Evolutionary conservation across 2,888 invertebrate genomes (phyloP).

Genomic region (Rhagonycha lutea): DNA sequence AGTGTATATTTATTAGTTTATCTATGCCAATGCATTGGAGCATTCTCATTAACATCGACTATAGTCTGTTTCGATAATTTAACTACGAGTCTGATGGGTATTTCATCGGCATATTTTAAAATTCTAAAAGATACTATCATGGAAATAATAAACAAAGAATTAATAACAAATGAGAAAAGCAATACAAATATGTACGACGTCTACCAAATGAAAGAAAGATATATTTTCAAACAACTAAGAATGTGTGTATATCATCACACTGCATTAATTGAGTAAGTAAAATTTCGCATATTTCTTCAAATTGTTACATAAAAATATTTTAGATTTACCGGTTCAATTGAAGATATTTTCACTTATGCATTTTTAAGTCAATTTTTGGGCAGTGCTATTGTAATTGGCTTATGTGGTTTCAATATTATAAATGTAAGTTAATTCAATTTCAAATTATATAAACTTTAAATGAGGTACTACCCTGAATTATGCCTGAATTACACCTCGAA

Average conservation of each 20-base stretch:
- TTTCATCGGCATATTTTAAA: conserved; percentile 5
- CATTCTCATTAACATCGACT: conserved; percentile 31
- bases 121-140: conserved; percentile 36
- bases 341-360: conserved; percentile 36
- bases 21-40: conserved; percentile 8
- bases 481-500: no score
- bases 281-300: no score
- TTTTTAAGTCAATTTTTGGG: conserved; percentile 37
- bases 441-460: no score
- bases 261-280: no score
- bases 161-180: neutral
- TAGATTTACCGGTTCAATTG: conserved; percentile 35
- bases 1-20: conserved; percentile 3
- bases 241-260: no score
- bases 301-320: conserved; percentile 3
- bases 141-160: conserved; percentile 5
- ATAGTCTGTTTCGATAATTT: conserved; percentile 39
- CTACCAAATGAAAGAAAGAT: no score
- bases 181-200: neutral
- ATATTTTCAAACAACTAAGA: no score
- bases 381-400: conserved; percentile 40
- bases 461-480: no score
- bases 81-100: conserved; percentile 36
- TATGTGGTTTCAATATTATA: conserved; percentile 38
- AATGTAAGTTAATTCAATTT: conserved; percentile 36